Base-by-base conservation (phyloP, 1,140 invertebrate genomes). In the Halictus rubicundus region DNA sequence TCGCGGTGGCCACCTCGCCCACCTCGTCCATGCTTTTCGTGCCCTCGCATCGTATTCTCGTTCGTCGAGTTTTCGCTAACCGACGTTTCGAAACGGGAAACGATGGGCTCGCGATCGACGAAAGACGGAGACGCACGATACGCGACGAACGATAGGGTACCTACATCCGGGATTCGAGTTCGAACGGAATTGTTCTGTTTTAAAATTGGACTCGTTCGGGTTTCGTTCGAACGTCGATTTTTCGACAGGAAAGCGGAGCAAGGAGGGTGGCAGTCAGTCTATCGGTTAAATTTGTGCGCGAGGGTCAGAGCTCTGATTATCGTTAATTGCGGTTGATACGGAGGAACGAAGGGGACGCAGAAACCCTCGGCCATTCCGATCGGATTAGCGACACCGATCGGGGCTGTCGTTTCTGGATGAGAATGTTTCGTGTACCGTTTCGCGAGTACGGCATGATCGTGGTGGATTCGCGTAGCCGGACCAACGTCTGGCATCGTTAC, bases 341-440 rank as follows among this genome's bases (percentile, higher is more conserved):
- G 77, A 83, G 39, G 64, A 60, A 73, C 49, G 69, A 78, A 65
- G 66, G 70, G 78, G 39, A 66, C 61, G 70, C 46, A n/a, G 61
- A 68, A 32, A 84, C 74, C 68, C 81, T 89, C 87, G 72, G 86
- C 85, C 85, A 86, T 87, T 85, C 79, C 63, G 42, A 64, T 61
- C 68, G 86, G 85, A 89, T 89, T 89, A 87, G 66, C 71, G 65
- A 84, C 63, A 73, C 64, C 72, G 82, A 85, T 86, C 76, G 54
- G 79, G 64, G 37, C 42, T 64, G 14, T 37, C 46, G 46, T 23
- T 52, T 52, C 49, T 52, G 23, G 14, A 73, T 63, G 19, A 14
- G n/a, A 12, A 32, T 23, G 23, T 19, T 8, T 42, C 59, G 16
- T n/a, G 21, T 21, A 25, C 27, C 37, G 14, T 16, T 49, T 14